Evolutionary conservation across 1,140 invertebrate species (phyloP).

Genomic region (Copidosoma floridanum): DNA sequence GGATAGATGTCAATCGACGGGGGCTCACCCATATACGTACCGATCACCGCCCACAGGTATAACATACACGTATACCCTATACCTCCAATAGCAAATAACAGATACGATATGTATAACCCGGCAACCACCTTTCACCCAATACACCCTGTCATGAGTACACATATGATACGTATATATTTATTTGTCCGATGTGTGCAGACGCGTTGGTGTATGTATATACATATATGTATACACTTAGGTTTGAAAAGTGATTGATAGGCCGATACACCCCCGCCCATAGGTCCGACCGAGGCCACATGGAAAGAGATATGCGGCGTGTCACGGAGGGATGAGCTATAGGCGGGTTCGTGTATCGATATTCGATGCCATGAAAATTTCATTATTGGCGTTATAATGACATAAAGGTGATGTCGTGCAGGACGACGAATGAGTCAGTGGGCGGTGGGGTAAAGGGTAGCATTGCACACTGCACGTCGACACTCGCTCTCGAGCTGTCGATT

Average conservation of each 20-base stretch:
- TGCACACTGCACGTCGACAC: conserved; percentile 39
- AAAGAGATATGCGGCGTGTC: too few relatives aligned
- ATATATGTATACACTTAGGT: background rate
- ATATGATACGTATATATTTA: background rate
- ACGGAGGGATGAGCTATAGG: too few relatives aligned
- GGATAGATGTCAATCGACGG: conserved; percentile 42
- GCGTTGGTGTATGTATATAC: background rate
- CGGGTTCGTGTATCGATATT: conserved; percentile 52
- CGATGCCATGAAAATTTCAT: conserved; percentile 51
- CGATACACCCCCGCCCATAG: conserved; percentile 33
- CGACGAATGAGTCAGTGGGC: background rate
- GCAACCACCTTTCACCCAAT: too few relatives aligned
- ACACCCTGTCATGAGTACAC: background rate
- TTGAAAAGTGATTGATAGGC: conserved; percentile 42
- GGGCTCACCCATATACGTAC: background rate
- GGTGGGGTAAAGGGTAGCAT: background rate
- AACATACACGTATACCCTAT: too few relatives aligned
- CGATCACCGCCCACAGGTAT: background rate
- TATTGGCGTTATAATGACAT: conserved; percentile 50
- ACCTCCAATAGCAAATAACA: too few relatives aligned
- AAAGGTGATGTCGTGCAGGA: conserved; percentile 36
- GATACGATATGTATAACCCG: too few relatives aligned
- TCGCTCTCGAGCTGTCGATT: conserved; percentile 49
- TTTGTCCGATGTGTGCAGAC: background rate
- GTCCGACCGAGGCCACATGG: too few relatives aligned